Percentiles rank a stretch among this genome's conserved stretches.
These are phyloP conservation scores for Petrolisthes cinctipes DNA, from an alignment of 2,888 invertebrate genomes.

Conservation along the genomic window DNA sequence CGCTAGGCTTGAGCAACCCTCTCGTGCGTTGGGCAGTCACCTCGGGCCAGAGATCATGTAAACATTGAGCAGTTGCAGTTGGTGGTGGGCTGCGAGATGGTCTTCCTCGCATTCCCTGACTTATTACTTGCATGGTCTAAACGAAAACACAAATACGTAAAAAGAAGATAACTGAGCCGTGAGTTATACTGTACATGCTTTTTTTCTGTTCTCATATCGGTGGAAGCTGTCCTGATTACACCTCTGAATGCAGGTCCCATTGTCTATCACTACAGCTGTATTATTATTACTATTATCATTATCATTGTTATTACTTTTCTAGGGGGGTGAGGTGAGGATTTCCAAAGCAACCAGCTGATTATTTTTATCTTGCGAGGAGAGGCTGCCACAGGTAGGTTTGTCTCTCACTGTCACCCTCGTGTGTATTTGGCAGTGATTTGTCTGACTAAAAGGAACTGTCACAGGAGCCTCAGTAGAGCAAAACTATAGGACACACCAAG, in stretches of 20 bases:
- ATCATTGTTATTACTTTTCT: conserved; percentile 2
- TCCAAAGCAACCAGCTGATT: neutral
- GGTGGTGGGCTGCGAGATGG: conserved; percentile 19
- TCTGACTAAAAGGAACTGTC: conserved; percentile 59
- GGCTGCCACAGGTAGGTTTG: neutral
- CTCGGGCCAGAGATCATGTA: conserved; percentile 47
- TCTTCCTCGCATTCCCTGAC: conserved; percentile 7
- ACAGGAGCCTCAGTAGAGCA: conserved; percentile 25
- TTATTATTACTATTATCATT: neutral
- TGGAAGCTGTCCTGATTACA: conserved; percentile 13
- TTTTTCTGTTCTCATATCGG: neutral
- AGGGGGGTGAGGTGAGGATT: neutral
- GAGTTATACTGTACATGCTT: neutral
- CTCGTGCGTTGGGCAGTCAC: conserved; percentile 22
- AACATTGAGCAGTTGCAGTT: conserved; percentile 45
- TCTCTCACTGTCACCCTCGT: conserved; percentile 30
- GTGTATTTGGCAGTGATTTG: conserved; percentile 60
- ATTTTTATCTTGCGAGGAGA: too few relatives aligned
- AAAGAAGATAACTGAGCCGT: neutral
- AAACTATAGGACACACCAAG: too few relatives aligned
- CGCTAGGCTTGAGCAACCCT: conserved; percentile 41
- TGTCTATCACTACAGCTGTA: conserved; percentile 7
- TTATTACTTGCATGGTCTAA: neutral
- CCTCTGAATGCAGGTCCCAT: neutral
- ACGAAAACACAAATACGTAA: neutral